Base-by-base conservation (phyloP, 2,113 vertebrate genomes). In the Meriones unguiculatus region DNA sequence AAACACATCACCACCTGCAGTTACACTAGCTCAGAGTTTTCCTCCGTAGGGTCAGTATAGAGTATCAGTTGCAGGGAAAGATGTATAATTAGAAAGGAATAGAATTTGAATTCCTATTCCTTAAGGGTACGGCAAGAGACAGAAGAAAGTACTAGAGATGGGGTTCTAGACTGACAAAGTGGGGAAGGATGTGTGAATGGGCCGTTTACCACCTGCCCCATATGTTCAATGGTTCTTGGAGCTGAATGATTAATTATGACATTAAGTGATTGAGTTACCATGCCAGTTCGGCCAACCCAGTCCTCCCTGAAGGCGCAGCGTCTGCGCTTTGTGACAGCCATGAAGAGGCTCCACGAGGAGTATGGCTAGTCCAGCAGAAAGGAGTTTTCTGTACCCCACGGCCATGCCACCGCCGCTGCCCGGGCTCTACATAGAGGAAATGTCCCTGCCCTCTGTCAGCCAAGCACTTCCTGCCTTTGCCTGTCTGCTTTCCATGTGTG, bases 1-100 rank as follows among this genome's bases (percentile, higher is more conserved):
- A 96, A 95, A 96, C 95, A 96, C 97, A 95, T 82, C 95, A 89
- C 82, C 89, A 91, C 70, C 93, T 87, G 87, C 95, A 77, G 93
- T 89, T 72, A 28, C 12, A 87, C 32, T 62, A 65, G 84, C 84
- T 70, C 73, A 70, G 86, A 90, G 85, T 85, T 62, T 78, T 15
- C 90, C 41, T 90, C 0, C 2, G 18, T 78, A 46, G 86, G 78
- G 73, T 69, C 88, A 82, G 18, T 65, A 81, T 30, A 57, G 72
- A 93, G 86, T 20, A 88, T 76, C 65, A 78, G 13, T 17, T 32
- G 28, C 64, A 85, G 80, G 65, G n/a, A 59, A 52, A 85, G 28
- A 64, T 57, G 70, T 86, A 91, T 91, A 62, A 81, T 92, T 78
- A 64, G 54, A 9, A 90, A 91, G 62, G 78, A 86, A 88, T 89